phyloP scores from a whole-genome alignment of 2,113 vertebrate species.

The Austrofundulus limnaeus region DNA sequence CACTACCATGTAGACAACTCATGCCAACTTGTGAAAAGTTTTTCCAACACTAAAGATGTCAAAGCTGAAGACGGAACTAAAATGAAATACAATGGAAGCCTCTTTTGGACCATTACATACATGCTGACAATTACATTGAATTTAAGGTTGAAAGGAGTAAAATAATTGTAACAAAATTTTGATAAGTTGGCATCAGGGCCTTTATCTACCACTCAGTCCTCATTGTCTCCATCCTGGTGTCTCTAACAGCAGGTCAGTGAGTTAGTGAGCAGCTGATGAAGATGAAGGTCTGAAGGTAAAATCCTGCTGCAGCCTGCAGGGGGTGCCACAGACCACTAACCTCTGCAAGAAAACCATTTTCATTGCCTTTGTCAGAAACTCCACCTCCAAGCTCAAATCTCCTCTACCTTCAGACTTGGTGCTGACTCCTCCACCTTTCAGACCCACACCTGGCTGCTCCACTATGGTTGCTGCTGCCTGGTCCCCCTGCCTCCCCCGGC shows the following conservation, averaged over 20 bases:
- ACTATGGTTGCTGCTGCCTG: constrained; percentile 15
- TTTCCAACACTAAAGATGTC: no score
- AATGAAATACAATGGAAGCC: no score
- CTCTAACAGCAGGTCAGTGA: constrained; percentile 2
- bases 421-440: neutral
- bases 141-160: no score
- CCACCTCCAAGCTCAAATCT: neutral
- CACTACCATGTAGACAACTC: no score
- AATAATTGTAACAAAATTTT: no score
- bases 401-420: no score
- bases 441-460: neutral
- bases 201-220: constrained; percentile 2
- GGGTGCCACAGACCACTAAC: neutral
- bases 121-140: no score
- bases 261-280: neutral
- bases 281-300: neutral
- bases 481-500: constrained; percentile 1
- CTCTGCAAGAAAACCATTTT: neutral
- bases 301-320: neutral
- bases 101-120: no score
- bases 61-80: no score
- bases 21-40: no score
- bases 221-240: neutral
- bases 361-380: no score
- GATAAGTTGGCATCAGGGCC: no score